These are phyloP conservation scores for Paramormyrops hopkinsi DNA, from an alignment of 2,797 vertebrate species.

Conservation along the genomic window DNA sequence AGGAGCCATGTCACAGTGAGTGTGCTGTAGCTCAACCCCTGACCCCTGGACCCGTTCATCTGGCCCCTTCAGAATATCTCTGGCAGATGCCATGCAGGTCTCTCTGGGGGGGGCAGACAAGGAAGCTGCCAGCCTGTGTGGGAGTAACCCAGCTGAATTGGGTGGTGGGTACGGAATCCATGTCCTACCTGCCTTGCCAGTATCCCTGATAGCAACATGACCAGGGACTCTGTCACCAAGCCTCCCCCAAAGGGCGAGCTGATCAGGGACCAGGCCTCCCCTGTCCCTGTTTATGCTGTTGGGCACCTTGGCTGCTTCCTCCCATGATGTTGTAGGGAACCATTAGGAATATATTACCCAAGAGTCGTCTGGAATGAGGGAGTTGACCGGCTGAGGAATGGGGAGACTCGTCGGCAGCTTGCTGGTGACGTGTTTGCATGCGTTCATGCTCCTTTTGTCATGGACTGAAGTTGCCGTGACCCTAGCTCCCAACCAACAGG, in stretches of 20 bases:
- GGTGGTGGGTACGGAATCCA: not conserved
- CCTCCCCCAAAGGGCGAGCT: not conserved
- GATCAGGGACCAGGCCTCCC: not conserved
- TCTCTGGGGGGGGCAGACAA: not conserved
- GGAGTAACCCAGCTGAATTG: not conserved
- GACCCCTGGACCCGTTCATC: conserved; percentile 18
- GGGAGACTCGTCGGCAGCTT: not conserved
- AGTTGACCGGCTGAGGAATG: not conserved
- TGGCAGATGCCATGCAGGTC: not conserved
- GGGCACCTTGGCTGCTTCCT: not conserved
- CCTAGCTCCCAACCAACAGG: not conserved
- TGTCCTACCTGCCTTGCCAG: not conserved
- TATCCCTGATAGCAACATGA: not conserved
- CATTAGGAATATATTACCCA: not conserved
- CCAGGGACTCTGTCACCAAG: not conserved
- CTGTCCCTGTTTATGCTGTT: not conserved
- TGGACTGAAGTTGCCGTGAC: not conserved
- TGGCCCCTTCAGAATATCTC: conserved; percentile 11
- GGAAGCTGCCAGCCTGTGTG: not conserved
- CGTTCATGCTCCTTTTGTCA: not conserved
- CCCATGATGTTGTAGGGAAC: not conserved
- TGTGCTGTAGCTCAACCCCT: conserved; percentile 41
- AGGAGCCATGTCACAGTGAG: conserved; percentile 93
- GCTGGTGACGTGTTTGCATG: not conserved
- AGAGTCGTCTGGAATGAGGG: not conserved